Evolutionary conservation across 2,888 invertebrate species (phyloP).

Genomic region (Sarcophaga caerulescens): DNA sequence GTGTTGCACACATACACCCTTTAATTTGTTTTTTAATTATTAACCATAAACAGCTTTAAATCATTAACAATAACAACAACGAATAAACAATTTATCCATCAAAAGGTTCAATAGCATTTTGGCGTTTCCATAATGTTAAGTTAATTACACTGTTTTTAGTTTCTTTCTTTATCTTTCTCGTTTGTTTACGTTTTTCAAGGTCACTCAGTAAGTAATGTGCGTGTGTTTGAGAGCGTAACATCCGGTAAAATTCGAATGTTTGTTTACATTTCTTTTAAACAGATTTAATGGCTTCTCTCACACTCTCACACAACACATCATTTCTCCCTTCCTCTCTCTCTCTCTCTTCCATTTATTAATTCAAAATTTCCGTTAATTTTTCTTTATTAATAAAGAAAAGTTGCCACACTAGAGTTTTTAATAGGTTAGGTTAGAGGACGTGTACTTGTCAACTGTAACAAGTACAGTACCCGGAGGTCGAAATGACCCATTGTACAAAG

Average conservation of each 20-base stretch:
- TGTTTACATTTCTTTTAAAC: not conserved
- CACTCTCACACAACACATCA: no score
- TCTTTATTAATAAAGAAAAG: no score
- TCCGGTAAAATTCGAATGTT: slow-evolving; percentile 11
- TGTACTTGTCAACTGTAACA: no score
- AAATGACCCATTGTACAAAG: no score
- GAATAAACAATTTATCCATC: not conserved
- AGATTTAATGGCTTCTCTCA: not conserved
- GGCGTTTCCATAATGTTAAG: slow-evolving; percentile 28
- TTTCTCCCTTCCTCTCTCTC: no score
- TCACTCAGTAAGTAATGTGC: not conserved
- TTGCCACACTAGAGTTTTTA: no score
- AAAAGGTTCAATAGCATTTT: not conserved
- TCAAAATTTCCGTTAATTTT: no score
- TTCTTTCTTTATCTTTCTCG: slow-evolving; percentile 10
- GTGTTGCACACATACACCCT: slow-evolving; percentile 25
- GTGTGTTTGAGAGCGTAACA: slow-evolving; percentile 18
- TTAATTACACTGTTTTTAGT: slow-evolving; percentile 18
- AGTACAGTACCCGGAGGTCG: no score
- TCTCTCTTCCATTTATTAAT: no score
- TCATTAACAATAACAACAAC: not conserved
- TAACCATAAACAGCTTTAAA: not conserved
- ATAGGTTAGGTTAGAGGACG: no score
- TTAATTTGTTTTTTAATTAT: not conserved
- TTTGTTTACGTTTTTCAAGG: slow-evolving; percentile 53